Conservation (phyloP, 1,140 invertebrate genomes). For the Hyposmocoma kahamanoa region DNA sequence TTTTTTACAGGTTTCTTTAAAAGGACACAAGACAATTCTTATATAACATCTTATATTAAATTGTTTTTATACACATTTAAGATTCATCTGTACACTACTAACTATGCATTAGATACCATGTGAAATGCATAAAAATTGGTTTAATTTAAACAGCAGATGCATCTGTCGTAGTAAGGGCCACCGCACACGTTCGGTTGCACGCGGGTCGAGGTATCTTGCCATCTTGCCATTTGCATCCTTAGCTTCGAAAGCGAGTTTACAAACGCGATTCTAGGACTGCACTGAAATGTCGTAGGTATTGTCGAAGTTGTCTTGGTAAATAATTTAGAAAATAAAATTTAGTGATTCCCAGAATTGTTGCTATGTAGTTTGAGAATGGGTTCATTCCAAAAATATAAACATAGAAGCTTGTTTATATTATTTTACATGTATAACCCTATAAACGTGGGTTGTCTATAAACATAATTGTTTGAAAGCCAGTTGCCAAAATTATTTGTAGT, state of each 20-base stretch:
- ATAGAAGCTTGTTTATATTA: not conserved
- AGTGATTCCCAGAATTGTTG: not conserved
- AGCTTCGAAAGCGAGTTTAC: constrained; percentile 16
- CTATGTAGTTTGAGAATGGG: not conserved
- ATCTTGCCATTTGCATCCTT: constrained; percentile 43
- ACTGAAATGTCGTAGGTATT: not conserved
- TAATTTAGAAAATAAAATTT: not conserved
- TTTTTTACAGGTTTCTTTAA: too few species aligned
- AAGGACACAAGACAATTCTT: too few species aligned
- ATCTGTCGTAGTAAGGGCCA: constrained; percentile 28
- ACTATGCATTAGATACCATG: too few species aligned
- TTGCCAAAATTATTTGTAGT: too few species aligned
- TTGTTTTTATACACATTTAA: too few species aligned
- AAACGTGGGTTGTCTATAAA: too few species aligned
- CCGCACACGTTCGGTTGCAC: constrained; percentile 30
- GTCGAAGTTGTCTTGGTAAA: not conserved
- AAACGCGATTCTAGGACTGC: not conserved
- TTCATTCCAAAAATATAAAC: not conserved
- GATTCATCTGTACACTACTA: too few species aligned
- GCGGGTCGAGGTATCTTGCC: constrained; percentile 29
- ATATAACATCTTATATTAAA: too few species aligned
- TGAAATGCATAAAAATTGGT: constrained; percentile 9
- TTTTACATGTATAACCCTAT: not conserved
- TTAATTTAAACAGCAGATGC: constrained; percentile 20
- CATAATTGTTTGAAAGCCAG: too few species aligned